Evolutionary conservation across 2,888 invertebrate genomes (phyloP).

Genomic region (Exephanes ischioxanthus): DNA sequence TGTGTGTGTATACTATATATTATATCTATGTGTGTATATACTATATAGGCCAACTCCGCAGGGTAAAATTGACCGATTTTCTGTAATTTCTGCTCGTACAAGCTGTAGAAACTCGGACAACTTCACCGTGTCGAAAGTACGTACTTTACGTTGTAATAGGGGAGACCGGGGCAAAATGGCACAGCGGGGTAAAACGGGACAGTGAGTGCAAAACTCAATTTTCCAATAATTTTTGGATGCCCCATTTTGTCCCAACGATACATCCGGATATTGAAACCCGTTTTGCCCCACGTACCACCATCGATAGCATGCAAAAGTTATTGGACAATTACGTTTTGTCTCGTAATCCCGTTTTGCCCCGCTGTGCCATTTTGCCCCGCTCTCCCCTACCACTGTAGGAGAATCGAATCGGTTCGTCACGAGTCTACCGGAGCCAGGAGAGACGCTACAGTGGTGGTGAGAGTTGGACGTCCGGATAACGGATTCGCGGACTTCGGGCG

Average conservation of each 20-base stretch:
- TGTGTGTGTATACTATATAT: not conserved
- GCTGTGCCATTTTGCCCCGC: too few species aligned
- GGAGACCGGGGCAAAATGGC: too few species aligned
- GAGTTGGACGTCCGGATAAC: slow-evolving; percentile 54
- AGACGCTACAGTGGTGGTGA: slow-evolving; percentile 48
- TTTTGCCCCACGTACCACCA: too few species aligned
- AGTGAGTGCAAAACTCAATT: too few species aligned
- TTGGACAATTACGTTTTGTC: too few species aligned
- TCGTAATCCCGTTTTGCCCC: too few species aligned
- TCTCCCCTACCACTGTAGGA: not conserved
- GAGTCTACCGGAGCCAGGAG: slow-evolving; percentile 51
- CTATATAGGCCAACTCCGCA: not conserved
- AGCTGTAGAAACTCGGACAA: slow-evolving; percentile 12
- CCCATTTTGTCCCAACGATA: too few species aligned
- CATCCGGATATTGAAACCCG: too few species aligned
- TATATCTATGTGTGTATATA: not conserved
- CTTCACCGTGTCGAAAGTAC: not conserved
- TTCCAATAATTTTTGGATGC: too few species aligned
- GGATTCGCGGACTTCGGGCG: slow-evolving; percentile 15
- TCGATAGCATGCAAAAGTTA: too few species aligned
- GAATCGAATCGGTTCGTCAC: slow-evolving; percentile 59
- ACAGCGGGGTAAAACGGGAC: too few species aligned
- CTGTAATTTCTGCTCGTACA: not conserved
- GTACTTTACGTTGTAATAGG: not conserved
- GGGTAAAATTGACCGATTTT: slow-evolving; percentile 20